Conservation (phyloP, 2,797 vertebrate species). For the Gallinago stenura region DNA sequence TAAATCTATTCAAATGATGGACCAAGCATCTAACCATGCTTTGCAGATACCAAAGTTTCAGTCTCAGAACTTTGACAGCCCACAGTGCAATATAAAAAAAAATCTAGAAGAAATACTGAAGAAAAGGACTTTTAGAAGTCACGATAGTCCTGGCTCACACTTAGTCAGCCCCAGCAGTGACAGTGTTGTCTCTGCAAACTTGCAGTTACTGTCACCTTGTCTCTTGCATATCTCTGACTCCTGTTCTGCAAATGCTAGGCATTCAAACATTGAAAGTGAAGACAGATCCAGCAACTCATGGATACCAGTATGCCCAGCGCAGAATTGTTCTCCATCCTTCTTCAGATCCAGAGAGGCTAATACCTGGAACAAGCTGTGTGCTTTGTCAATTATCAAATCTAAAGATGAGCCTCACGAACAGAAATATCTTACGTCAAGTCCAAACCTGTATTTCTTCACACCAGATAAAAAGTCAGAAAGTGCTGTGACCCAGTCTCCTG, state of each 20-base stretch:
- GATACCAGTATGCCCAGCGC: neutral
- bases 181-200: fast-evolving
- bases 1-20: conserved; percentile 87
- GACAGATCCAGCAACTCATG: conserved; percentile 21
- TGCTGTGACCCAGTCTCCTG: conserved; percentile 69
- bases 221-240: neutral
- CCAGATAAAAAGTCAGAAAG: conserved; percentile 55
- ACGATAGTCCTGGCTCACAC: neutral
- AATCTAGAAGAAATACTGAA: conserved; percentile 86
- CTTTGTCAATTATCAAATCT: neutral
- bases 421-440: conserved; percentile 34
- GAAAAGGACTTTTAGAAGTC: conserved; percentile 71
- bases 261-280: neutral
- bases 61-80: conserved; percentile 84
- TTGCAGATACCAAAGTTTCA: conserved; percentile 88
- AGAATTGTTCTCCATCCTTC: conserved; percentile 69
- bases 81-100: conserved; percentile 79
- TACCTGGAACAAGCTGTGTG: conserved; percentile 49
- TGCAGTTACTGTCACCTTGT: neutral
- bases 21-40: conserved; percentile 81
- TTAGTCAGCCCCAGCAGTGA: neutral
- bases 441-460: conserved; percentile 75
- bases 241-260: neutral
- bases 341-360: conserved; percentile 58
- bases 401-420: neutral